These are phyloP conservation scores for Gymnopithys bicolor DNA, from an alignment of 2,797 vertebrate species.

Conservation along the genomic window DNA sequence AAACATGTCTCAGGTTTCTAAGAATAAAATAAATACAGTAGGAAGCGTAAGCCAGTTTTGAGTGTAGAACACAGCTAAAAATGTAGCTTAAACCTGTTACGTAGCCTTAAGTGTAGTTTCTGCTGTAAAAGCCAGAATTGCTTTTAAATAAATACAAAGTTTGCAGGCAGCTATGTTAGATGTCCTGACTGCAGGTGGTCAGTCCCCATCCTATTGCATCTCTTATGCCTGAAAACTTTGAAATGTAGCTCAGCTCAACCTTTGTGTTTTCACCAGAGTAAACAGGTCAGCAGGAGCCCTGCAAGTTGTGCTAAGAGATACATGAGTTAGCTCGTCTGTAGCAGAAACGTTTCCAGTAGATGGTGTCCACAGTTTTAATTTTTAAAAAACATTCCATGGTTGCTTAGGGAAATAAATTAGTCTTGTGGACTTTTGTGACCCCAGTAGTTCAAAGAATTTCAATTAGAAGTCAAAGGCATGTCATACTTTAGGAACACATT, in stretches of 20 bases:
- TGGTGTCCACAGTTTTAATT: background rate
- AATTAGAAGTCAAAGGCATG: background rate
- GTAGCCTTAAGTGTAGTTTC: background rate
- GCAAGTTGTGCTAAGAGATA: background rate
- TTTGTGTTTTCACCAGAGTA: background rate
- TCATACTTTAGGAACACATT: background rate
- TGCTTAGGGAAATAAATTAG: background rate
- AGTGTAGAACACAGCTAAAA: background rate
- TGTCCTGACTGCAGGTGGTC: background rate
- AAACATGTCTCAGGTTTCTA: slow-evolving; percentile 66
- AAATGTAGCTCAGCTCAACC: background rate
- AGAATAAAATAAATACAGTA: slow-evolving; percentile 42
- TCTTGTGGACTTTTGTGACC: background rate
- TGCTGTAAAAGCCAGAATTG: background rate
- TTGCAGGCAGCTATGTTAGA: background rate
- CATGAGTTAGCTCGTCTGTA: background rate
- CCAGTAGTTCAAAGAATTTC: background rate
- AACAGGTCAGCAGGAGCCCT: background rate
- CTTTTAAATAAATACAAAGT: background rate
- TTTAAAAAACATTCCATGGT: background rate
- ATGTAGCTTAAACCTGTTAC: background rate
- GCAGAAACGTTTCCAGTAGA: background rate
- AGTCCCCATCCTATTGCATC: background rate
- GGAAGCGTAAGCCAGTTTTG: slow-evolving; percentile 66
- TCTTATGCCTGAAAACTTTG: background rate